Base-by-base conservation (phyloP, 2,113 vertebrate species). In the Lamprotornis superbus region DNA sequence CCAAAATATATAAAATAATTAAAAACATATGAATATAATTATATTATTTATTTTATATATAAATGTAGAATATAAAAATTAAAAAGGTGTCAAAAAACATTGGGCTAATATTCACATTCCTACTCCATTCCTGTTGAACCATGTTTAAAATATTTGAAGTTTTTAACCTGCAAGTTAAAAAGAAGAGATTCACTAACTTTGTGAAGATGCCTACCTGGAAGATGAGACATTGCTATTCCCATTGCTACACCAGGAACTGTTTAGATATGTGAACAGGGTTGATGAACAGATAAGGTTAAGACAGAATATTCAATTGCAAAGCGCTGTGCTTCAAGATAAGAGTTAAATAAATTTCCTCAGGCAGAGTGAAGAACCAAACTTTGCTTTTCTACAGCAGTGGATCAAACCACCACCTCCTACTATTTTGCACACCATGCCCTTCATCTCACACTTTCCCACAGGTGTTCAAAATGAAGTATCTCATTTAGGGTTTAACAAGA, bases 371-470 rank as follows among this genome's bases (percentile, higher is more conserved):
- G 80, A 86, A 44, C 12, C 28, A 73, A 74, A 78, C 23, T 78
- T 47, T 6, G n/a, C 16, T 42, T 80, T 94, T 56, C 55, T 57
- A 59, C 6, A 50, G 5, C 5, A 2, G 57, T 59, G 46, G 31
- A 91, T 92, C 46, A 93, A 93, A 83, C 68, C 42, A 92, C 35
- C 21, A n/a, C 83, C 76, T 94, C 56, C 93, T 71, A 33, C 87
- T 87, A 14, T 59, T 92, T 92, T 81, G 83, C 83, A 92, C 61
- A 74, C 50, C 30, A 11, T 50, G 44, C 19, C 50, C 24, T 71
- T 83, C 6, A 28, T 81, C 83, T 78, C 60, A 25, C 25, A 17
- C 59, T 83, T 95, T 92, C 94, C 86, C 94, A 96, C 92, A 93
- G 76, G 59, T 90, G 86, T 55, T 94, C 57, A 90, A 79, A 90